Conservation (phyloP, 2,888 invertebrate genomes). For the Nymphalis polychloros region DNA sequence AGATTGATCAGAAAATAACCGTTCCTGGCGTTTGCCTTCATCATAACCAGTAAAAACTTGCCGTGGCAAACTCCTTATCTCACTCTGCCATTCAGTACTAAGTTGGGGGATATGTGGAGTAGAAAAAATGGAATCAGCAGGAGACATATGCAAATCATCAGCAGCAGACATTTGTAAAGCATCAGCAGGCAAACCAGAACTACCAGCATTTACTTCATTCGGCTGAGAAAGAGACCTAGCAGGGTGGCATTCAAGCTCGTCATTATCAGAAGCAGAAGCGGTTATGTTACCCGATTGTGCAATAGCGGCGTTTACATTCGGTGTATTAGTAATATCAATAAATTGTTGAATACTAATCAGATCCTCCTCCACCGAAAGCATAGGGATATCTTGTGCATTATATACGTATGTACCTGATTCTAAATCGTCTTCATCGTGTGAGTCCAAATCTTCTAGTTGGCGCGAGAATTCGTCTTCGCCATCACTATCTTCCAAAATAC, state of each 20-base stretch:
- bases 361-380: constrained; percentile 8
- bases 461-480: constrained; percentile 5
- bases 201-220: constrained; percentile 6
- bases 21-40: constrained; percentile 8
- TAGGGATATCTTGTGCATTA: constrained; percentile 9
- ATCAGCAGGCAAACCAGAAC: constrained; percentile 7
- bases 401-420: constrained; percentile 9
- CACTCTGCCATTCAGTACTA: constrained; percentile 10
- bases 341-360: constrained; percentile 10
- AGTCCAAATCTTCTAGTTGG: not conserved
- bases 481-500: constrained; percentile 11
- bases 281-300: constrained; percentile 9
- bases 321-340: constrained; percentile 10
- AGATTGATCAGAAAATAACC: constrained; percentile 7
- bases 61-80: constrained; percentile 8
- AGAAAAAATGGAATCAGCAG: constrained; percentile 10
- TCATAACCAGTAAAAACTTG: constrained; percentile 6
- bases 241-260: constrained; percentile 6
- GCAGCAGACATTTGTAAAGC: constrained; percentile 2
- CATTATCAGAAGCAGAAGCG: constrained; percentile 10
- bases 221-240: constrained; percentile 7
- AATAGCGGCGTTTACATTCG: constrained; percentile 8
- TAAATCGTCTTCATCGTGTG: constrained; percentile 11
- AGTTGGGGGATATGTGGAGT: constrained; percentile 5
- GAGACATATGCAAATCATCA: constrained; percentile 5